These are phyloP conservation scores for Cordilura impudica DNA, from an alignment of 2,888 invertebrate genomes.

Conservation along the genomic window DNA sequence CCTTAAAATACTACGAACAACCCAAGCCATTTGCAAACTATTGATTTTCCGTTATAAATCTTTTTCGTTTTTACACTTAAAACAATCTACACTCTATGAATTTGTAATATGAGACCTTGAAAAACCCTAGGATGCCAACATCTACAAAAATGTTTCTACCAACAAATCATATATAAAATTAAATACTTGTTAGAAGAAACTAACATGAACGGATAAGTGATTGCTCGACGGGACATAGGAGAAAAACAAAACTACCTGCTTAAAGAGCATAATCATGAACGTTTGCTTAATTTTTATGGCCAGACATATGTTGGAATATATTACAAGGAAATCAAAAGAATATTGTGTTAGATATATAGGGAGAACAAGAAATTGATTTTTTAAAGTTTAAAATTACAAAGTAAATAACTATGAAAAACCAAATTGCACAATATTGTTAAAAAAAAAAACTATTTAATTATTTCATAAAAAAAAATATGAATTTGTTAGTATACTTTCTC, in stretches of 20 bases:
- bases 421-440: not conserved
- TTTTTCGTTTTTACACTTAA: slow-evolving; percentile 12
- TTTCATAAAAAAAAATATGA: too few relatives aligned
- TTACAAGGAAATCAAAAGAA: not conserved
- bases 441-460: not conserved
- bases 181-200: slow-evolving; percentile 33
- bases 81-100: slow-evolving; percentile 23
- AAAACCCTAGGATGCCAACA: slow-evolving; percentile 37
- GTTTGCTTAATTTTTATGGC: slow-evolving; percentile 2
- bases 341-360: too few relatives aligned
- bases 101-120: slow-evolving; percentile 50
- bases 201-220: slow-evolving; percentile 21
- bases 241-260: slow-evolving; percentile 33
- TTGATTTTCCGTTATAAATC: slow-evolving; percentile 19
- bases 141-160: slow-evolving; percentile 3
- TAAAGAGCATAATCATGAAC: not conserved
- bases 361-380: not conserved
- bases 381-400: slow-evolving; percentile 13
- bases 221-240: slow-evolving; percentile 46
- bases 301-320: not conserved
- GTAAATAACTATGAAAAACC: too few relatives aligned
- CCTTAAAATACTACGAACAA: not conserved
- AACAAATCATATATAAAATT: slow-evolving; percentile 38
- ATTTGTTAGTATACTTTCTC: not conserved
- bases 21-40: not conserved